Percentiles rank a stretch among this genome's conserved stretches.
Conservation (phyloP, 2,797 vertebrate genomes). For the Coranthus polyacanthus region DNA sequence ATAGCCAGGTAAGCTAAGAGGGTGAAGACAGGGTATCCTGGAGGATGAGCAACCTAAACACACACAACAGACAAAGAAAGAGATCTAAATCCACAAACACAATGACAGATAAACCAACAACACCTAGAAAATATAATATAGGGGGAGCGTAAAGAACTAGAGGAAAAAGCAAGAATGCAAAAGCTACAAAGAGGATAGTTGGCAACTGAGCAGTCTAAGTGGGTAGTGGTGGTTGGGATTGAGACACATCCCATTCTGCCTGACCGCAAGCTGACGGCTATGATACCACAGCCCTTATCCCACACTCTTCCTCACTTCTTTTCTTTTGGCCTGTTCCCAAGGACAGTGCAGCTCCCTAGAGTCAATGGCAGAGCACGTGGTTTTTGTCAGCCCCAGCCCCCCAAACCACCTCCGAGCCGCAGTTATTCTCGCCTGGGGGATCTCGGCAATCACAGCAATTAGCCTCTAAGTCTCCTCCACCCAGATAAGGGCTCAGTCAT, state of each 20-base stretch:
- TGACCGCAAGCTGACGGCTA: conserved; percentile 55
- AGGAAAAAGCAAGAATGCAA: neutral
- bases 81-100: neutral
- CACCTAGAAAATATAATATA: neutral
- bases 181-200: neutral
- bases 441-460: conserved; percentile 87
- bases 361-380: conserved; percentile 69
- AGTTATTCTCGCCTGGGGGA: conserved; percentile 79
- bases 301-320: conserved; percentile 39
- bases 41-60: conserved; percentile 95
- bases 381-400: conserved; percentile 67
- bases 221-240: neutral
- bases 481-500: conserved; percentile 89
- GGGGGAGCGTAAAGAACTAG: neutral
- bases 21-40: conserved; percentile 96
- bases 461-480: conserved; percentile 87
- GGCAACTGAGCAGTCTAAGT: neutral
- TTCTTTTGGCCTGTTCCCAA: conserved; percentile 81
- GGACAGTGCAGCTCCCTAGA: conserved; percentile 78
- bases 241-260: conserved; percentile 18
- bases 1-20: conserved; percentile 87
- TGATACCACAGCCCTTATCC: conserved; percentile 38
- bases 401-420: conserved; percentile 75
- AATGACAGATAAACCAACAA: no score
- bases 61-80: conserved; percentile 22